phyloP scores from a whole-genome alignment of 2,797 vertebrate species.

The Mormyrus proboscirostris region DNA sequence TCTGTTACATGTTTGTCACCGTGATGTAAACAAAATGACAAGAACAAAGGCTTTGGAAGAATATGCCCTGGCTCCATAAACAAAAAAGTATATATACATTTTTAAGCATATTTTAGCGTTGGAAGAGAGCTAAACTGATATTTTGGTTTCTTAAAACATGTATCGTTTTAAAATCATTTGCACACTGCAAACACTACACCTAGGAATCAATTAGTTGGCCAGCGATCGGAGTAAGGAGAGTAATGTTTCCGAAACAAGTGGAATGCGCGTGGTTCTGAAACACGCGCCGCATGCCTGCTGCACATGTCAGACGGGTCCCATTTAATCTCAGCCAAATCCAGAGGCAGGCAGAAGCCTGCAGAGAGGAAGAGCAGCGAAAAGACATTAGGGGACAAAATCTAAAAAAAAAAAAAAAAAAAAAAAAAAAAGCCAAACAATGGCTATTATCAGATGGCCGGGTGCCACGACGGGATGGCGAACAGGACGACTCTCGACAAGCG shows the following conservation, averaged over 20 bases:
- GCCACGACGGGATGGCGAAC: background rate
- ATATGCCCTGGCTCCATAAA: background rate
- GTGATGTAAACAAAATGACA: background rate
- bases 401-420: background rate
- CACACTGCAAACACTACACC: background rate
- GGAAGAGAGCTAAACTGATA: background rate
- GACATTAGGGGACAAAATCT: background rate
- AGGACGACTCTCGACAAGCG: background rate
- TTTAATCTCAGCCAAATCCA: background rate
- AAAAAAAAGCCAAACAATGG: background rate
- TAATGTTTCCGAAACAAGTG: background rate
- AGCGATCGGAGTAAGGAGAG: background rate
- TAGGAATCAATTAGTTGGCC: background rate
- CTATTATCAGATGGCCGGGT: background rate
- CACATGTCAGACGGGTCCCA: background rate
- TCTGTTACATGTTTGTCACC: background rate
- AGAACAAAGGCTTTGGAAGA: background rate
- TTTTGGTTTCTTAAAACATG: background rate
- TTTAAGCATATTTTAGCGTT: background rate
- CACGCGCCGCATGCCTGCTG: background rate
- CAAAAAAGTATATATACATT: background rate
- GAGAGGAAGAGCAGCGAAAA: background rate
- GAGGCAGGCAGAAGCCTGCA: background rate
- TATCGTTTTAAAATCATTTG: background rate
- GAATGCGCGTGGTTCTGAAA: background rate